phyloP scores from a whole-genome alignment of 2,888 invertebrate species.

The Dicyrtomina minuta region DNA sequence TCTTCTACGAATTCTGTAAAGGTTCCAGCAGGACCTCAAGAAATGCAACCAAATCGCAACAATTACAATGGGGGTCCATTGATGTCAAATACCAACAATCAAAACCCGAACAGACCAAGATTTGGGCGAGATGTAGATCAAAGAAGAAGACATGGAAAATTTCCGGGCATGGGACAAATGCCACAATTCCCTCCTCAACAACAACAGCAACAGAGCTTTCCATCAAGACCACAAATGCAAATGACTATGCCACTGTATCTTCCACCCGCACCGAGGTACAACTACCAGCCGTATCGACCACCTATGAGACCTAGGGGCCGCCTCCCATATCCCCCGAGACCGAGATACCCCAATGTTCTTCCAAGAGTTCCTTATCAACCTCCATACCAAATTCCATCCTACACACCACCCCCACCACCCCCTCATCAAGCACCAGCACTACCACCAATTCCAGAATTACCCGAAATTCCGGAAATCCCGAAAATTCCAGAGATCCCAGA shows the following conservation, averaged over 20 bases:
- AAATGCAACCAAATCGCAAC: neutral
- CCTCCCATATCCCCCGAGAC: neutral
- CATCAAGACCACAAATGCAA: neutral
- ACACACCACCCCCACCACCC: neutral
- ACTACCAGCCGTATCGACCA: neutral
- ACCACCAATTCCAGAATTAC: neutral
- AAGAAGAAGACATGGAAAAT: no score
- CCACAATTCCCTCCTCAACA: neutral
- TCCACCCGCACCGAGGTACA: neutral
- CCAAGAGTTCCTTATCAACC: neutral
- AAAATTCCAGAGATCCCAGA: neutral
- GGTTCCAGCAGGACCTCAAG: neutral
- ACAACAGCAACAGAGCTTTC: neutral
- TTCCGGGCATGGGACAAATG: neutral
- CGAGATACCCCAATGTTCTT: neutral
- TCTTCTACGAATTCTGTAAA: no score
- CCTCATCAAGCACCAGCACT: neutral
- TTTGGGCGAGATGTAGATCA: no score
- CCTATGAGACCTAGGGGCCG: neutral
- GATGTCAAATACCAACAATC: neutral
- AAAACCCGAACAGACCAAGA: no score
- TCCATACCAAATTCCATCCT: neutral
- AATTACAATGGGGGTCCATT: neutral
- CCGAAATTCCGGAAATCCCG: neutral
- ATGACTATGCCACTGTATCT: neutral